A percentile compares a stretch with the other conserved stretches of the same genome.
Conservation (phyloP, 2,888 invertebrate species). For the Taenaris catops region DNA sequence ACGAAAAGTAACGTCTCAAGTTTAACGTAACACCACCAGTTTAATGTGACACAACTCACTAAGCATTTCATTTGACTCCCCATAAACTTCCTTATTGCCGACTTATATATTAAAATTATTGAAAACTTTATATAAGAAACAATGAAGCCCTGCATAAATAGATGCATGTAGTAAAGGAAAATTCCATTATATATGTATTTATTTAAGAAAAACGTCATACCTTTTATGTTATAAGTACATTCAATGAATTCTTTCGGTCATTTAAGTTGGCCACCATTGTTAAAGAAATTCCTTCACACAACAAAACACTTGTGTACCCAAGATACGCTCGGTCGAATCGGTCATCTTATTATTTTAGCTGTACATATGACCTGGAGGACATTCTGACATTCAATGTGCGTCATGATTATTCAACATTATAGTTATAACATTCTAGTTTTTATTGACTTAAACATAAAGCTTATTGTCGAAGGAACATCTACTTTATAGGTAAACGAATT, state of each 20-base stretch:
- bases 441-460: slow-evolving; percentile 3
- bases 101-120: too few relatives aligned
- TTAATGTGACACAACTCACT: too few relatives aligned
- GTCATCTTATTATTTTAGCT: slow-evolving; percentile 57
- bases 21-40: too few relatives aligned
- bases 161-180: too few relatives aligned
- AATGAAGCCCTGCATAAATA: too few relatives aligned
- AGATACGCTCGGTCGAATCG: slow-evolving; percentile 50
- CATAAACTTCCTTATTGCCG: too few relatives aligned
- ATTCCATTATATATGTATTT: too few relatives aligned
- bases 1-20: too few relatives aligned
- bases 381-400: slow-evolving; percentile 32
- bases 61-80: too few relatives aligned
- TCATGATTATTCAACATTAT: too few relatives aligned
- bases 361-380: slow-evolving; percentile 49
- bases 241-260: not conserved
- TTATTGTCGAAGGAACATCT: not conserved
- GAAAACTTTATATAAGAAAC: too few relatives aligned
- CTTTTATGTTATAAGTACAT: not conserved
- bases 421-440: slow-evolving; percentile 23
- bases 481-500: too few relatives aligned
- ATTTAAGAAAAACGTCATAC: not conserved
- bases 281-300: slow-evolving; percentile 2
- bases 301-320: slow-evolving; percentile 49
- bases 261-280: slow-evolving; percentile 6